Conservation (phyloP, 1,140 invertebrate genomes). For the Fopius arisanus region DNA sequence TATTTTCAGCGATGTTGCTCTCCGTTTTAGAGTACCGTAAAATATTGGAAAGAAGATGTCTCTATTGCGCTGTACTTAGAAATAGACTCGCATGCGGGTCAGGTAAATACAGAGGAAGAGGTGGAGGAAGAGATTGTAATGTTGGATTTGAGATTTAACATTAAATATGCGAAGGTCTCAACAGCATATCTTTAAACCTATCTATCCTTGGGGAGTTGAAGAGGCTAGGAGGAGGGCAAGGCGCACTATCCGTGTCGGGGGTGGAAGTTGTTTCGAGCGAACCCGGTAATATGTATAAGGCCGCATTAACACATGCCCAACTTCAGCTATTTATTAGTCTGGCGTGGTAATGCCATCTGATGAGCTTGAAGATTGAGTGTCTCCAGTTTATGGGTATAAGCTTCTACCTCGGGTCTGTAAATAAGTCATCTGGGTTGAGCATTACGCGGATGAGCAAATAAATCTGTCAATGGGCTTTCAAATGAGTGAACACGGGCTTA, state of each 20-base stretch:
- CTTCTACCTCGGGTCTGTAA: not conserved
- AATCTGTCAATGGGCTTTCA: not conserved
- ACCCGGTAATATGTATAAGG: constrained; percentile 42
- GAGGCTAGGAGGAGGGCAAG: not conserved
- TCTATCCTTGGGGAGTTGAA: constrained; percentile 9
- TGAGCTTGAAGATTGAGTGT: constrained; percentile 40
- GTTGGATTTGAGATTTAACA: constrained; percentile 2
- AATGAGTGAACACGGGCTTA: not conserved
- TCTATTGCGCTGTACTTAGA: not conserved
- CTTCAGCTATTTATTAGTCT: constrained; percentile 56
- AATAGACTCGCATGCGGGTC: not conserved
- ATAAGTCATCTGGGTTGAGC: constrained; percentile 8
- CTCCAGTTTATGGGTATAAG: constrained; percentile 9
- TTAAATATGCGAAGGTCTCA: constrained; percentile 4
- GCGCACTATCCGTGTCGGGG: constrained; percentile 24
- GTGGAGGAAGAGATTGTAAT: not conserved
- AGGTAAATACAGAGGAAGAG: not conserved
- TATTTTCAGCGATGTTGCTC: not conserved
- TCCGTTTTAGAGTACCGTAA: too few species aligned
- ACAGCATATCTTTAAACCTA: constrained; percentile 9
- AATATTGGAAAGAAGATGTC: not conserved
- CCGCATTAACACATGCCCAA: constrained; percentile 51
- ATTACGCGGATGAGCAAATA: not conserved
- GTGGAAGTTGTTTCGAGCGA: constrained; percentile 37
- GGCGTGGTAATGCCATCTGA: constrained; percentile 51